Percentiles rank a stretch among this genome's conserved stretches.
phyloP scores from a whole-genome alignment of 2,113 vertebrate species.

The Embiotoca jacksoni region DNA sequence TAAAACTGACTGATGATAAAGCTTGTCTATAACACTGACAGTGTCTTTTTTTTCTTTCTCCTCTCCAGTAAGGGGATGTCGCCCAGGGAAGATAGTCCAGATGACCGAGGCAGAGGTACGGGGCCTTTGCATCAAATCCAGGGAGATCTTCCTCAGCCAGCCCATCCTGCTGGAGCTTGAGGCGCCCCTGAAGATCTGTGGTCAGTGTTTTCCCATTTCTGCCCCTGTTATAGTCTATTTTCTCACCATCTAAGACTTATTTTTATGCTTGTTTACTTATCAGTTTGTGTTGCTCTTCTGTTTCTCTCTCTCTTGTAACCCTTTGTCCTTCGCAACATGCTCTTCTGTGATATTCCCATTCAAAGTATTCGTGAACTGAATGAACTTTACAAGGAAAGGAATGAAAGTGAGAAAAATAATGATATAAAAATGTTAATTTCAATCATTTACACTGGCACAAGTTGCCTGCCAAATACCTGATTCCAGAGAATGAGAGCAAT shows the following conservation, averaged over 20 bases:
- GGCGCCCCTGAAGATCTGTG: conserved; percentile 80
- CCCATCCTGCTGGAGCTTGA: conserved; percentile 82
- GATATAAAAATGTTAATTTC: background rate
- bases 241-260: background rate
- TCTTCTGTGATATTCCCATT: background rate
- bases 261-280: background rate
- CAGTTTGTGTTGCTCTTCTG: background rate
- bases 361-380: background rate
- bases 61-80: conserved; percentile 79
- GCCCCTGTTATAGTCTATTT: background rate
- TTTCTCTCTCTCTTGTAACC: background rate
- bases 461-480: background rate
- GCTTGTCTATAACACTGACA: conserved; percentile 1
- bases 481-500: background rate
- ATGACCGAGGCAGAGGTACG: conserved; percentile 76
- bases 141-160: conserved; percentile 83
- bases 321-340: background rate
- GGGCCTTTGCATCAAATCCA: conserved; percentile 83
- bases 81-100: conserved; percentile 82
- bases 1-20: conserved; percentile 8
- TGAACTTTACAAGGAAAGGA: background rate
- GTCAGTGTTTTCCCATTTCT: conserved; percentile 59
- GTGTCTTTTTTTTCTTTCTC: conserved; percentile 33
- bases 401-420: background rate
- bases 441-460: too few relatives aligned